Percentiles rank a stretch among this genome's conserved stretches.
Evolutionary conservation across 2,797 vertebrate species (phyloP).

Genomic region (Xenops minutus): DNA sequence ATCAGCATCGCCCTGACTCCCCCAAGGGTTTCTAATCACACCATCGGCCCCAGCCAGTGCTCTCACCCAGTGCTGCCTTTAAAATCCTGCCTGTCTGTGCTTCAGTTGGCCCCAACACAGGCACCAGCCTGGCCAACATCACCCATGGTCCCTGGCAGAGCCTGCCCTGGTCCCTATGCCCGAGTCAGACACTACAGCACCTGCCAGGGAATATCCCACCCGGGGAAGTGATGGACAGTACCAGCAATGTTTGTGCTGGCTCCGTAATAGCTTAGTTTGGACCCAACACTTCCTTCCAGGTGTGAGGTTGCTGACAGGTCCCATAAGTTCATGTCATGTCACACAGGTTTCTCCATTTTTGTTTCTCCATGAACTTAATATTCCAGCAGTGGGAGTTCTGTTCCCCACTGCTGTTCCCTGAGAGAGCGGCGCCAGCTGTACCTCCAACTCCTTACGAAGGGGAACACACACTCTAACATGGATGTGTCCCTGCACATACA

Average conservation of each 20-base stretch:
- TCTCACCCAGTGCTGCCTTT: background rate
- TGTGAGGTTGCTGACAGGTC: background rate
- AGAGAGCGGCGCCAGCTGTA: background rate
- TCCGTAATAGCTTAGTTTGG: background rate
- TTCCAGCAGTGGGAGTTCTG: background rate
- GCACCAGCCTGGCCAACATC: background rate
- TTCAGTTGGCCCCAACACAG: fast-evolving
- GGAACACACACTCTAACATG: fast-evolving
- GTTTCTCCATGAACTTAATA: background rate
- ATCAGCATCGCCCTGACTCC: fast-evolving
- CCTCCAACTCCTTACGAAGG: fast-evolving
- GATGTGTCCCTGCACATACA: background rate
- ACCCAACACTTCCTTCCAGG: background rate
- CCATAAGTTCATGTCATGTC: fast-evolving
- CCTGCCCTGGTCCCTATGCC: background rate
- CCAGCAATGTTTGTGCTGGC: background rate
- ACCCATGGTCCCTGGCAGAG: background rate
- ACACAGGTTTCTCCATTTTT: background rate
- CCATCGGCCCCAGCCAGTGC: fast-evolving
- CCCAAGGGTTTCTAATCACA: background rate
- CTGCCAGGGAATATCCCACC: background rate
- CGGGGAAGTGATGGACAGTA: background rate
- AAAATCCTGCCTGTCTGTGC: background rate
- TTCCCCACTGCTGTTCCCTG: background rate
- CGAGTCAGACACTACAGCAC: background rate